Base-by-base conservation (phyloP, 2,113 vertebrate species). In the Etheostoma spectabile region DNA sequence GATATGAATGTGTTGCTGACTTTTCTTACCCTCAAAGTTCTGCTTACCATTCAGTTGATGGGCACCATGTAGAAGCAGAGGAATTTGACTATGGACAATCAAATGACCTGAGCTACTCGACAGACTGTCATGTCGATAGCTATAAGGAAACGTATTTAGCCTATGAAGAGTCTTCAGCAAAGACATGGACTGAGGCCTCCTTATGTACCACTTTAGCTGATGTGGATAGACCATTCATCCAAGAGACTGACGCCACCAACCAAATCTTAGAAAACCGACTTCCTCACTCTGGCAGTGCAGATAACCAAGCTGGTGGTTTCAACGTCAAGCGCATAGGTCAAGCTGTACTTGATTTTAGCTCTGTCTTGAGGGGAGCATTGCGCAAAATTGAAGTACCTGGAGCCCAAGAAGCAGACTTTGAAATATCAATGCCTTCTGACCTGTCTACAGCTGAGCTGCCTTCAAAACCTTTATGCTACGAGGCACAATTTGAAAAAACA, bases 291-390 rank as follows among this genome's bases (percentile, higher is more conserved):
- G 68, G 64, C 27, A 72, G 35, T 33, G 60, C 94, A 53, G 96
- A 97, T 67, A 21, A 66, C 56, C 95, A 80, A 95, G 95, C 81
- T 30, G 92, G 95, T 68, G 95, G 96, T 51, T 97, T 97, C 87
- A 96, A 95, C 19, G 96, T 96, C 21, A 97, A 96, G 77, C 97
- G 96, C 73, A 94, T 99, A 49, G 95, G 97, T 38, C 95, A 92
- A 92, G 97, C 96, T 30, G 96, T 98, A 72, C 74, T 96, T 48
- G 97, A 97, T 68, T 97, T 97, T 76, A 95, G 96, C 68, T 96
- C 96, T 27, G 96, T 96, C 46, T 91, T 99, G 45, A 95, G 96
- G 19, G 96, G 96, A 0, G 97, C 97, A 0, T 94, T 98, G 84
- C 94, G 97, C 83, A 98, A 98, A 86, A 87, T 96, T 72, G 98